Evolutionary conservation across 2,888 invertebrate species (phyloP).

Genomic region (Chaitophorus viminalis): DNA sequence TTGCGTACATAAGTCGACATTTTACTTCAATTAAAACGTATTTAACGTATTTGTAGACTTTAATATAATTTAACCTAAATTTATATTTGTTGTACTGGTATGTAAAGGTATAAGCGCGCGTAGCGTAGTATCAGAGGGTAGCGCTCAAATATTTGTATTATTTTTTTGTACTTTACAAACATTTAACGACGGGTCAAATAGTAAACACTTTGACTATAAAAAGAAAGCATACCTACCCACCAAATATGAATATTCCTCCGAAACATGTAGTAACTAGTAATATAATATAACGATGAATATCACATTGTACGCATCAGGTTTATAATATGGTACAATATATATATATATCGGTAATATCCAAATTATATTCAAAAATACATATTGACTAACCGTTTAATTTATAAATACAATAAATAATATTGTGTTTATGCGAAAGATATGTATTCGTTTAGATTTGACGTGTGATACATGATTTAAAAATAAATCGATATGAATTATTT

Average conservation of each 20-base stretch:
- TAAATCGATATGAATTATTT: background rate
- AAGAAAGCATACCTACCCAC: background rate
- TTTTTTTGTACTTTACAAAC: background rate
- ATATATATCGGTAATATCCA: background rate
- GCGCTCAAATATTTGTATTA: background rate
- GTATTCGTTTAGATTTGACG: background rate
- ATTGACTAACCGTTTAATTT: background rate
- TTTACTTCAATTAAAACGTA: background rate
- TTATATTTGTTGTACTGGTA: background rate
- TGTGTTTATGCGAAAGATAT: background rate
- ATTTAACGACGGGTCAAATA: background rate
- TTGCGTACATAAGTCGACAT: background rate
- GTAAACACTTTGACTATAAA: no score
- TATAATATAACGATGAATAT: background rate
- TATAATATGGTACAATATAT: background rate
- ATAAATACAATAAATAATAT: background rate
- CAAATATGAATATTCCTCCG: background rate
- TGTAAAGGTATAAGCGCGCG: background rate
- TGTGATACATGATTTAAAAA: background rate
- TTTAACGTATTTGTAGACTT: no score
- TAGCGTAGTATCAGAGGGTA: no score
- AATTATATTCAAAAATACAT: background rate
- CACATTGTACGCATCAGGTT: fast-evolving
- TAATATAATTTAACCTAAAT: no score
- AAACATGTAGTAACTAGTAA: background rate